Evolutionary conservation across 2,113 vertebrate species (phyloP), one percentile per base, ranked within the genome.

Genomic region (Vicugna pacos): DNA sequence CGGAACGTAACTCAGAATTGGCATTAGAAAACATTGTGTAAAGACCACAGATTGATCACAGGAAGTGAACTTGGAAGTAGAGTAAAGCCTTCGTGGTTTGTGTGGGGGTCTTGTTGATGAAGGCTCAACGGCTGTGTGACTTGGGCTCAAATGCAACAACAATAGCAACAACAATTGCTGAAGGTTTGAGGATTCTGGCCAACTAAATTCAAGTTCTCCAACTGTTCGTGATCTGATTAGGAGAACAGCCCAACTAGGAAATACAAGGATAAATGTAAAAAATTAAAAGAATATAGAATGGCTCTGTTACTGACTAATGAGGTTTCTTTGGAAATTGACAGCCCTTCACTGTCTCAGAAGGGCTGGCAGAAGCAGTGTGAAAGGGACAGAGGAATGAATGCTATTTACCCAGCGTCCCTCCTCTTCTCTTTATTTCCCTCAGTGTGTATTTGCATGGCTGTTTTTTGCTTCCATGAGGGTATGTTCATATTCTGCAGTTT

Each of bases 211-310:
- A 83, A 83, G 28, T n/a, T 77, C 11, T 72, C 35, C 32, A 9
- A 82, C 64, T 77, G 16, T 89, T 76, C 79, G 65, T 83, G 38
- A 84, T 70, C 92, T 84, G n/a, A 83, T n/a, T 65, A 48, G n/a
- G 7, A 83, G 46, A 65, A 56, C 13, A 90, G 7, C 16, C 19
- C 15, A 80, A 64, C 12, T 81, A 26, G 77, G 88, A 94, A 88
- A 62, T 4, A 16, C 7, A 88, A 88, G 30, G 22, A 69, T 67
- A 70, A 75, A 32, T 92, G 28, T 10, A 62, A 64, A 52, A 72
- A 84, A 56, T 8, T 64, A 76, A n/a, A 9, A 67, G 52, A n/a
- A 46, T 69, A 17, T 75, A 75, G 32, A 76, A 81, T 69, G 22
- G 7, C 46, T 87, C 65, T 46, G 20, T 83, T 88, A 35, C 30